Percentiles rank a stretch among this genome's conserved stretches.
Evolutionary conservation across 2,113 vertebrate genomes (phyloP).

Genomic region (Hymenochirus boettgeri): DNA sequence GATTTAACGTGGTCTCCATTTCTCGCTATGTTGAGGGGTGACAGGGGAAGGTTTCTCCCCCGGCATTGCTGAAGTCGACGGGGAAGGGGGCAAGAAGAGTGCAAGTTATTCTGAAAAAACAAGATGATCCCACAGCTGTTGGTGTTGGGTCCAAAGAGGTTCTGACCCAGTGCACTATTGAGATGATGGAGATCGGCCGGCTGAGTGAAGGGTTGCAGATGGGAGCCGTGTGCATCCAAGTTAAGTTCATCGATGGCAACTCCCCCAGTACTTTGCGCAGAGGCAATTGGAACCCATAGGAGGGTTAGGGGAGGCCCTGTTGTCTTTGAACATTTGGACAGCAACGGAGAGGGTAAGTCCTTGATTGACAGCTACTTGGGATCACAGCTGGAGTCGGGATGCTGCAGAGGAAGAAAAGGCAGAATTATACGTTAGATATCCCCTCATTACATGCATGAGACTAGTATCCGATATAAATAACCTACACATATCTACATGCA

Average conservation of each 20-base stretch:
- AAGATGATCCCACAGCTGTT: conserved; percentile 59
- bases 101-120: conserved; percentile 46
- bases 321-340: background rate
- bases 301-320: background rate
- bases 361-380: conserved; percentile 21
- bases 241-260: conserved; percentile 67
- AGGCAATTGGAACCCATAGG: background rate
- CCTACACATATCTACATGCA: too few species aligned
- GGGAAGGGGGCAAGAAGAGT: conserved; percentile 50
- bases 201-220: conserved; percentile 67
- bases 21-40: background rate
- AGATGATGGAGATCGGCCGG: conserved; percentile 34
- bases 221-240: conserved; percentile 75
- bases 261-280: conserved; percentile 36
- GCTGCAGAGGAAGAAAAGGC: too few species aligned
- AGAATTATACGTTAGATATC: too few species aligned
- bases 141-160: conserved; percentile 39
- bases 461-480: too few species aligned
- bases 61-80: background rate
- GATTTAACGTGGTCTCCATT: conserved; percentile 35
- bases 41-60: background rate
- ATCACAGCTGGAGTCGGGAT: conserved; percentile 18
- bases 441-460: too few species aligned
- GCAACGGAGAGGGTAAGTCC: background rate
- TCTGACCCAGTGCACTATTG: conserved; percentile 34